Evolutionary conservation across 1,140 invertebrate genomes (phyloP).

Genomic region (Conus betulinus): DNA sequence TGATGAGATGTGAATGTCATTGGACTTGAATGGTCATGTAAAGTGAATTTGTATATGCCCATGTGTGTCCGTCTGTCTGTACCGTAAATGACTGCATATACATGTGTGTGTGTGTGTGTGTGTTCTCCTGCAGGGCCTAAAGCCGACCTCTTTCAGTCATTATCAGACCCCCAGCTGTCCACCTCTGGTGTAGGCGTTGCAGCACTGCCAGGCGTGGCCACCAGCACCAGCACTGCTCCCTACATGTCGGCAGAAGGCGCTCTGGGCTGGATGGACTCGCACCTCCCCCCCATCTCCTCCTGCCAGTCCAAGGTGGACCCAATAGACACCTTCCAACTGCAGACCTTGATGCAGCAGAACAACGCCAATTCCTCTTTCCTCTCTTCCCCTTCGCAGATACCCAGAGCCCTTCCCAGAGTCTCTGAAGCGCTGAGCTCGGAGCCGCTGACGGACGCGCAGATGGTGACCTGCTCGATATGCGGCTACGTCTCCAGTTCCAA

Average conservation of each 20-base stretch:
- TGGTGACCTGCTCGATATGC: constrained; percentile 15
- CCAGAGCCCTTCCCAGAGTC: not conserved
- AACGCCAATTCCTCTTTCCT: not conserved
- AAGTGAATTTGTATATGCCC: not conserved
- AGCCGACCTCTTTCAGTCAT: not conserved
- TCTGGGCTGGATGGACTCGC: not conserved
- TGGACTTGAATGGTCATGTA: no score
- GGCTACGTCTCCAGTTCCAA: constrained; percentile 13
- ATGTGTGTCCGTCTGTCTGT: not conserved
- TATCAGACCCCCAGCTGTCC: not conserved
- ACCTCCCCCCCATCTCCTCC: constrained; percentile 3
- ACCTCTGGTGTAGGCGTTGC: not conserved
- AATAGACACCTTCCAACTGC: not conserved
- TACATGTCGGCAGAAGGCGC: not conserved
- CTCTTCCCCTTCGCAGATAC: not conserved
- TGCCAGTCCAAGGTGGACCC: not conserved
- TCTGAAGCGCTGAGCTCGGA: not conserved
- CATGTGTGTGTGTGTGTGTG: not conserved
- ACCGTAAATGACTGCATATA: no score
- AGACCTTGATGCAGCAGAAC: not conserved
- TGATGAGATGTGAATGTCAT: no score
- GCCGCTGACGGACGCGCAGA: not conserved
- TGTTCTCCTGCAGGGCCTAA: not conserved
- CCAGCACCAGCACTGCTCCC: not conserved
- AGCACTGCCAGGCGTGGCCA: not conserved